Percentiles rank a stretch among this genome's conserved stretches.
These are phyloP conservation scores for Pelodytes ibericus DNA, from an alignment of 2,797 vertebrate species.

Conservation along the genomic window DNA sequence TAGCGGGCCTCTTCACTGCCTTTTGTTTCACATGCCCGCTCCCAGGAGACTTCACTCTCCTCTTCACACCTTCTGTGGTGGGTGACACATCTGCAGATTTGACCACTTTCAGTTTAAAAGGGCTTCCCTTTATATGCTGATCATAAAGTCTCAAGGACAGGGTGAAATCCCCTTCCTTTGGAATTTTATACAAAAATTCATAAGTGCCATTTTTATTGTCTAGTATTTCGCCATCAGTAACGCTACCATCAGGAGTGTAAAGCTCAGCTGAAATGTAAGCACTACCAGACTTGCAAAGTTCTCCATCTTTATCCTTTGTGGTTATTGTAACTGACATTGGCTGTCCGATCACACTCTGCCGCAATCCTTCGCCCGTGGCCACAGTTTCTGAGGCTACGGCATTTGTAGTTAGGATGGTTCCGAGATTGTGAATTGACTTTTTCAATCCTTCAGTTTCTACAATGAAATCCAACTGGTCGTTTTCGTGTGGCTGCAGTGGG, in stretches of 20 bases:
- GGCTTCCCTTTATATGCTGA: constrained; percentile 94
- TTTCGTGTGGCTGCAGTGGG: constrained; percentile 89
- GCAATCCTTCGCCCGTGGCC: constrained; percentile 89
- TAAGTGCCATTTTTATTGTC: constrained; percentile 98
- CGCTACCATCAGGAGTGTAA: constrained; percentile 81
- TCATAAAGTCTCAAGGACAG: constrained; percentile 89
- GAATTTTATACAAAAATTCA: constrained; percentile 87
- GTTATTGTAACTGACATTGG: constrained; percentile 90
- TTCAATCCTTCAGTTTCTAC: constrained; percentile 93
- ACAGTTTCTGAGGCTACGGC: constrained; percentile 92
- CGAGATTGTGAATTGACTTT: constrained; percentile 95
- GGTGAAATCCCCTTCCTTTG: constrained; percentile 88
- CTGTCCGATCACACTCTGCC: constrained; percentile 87
- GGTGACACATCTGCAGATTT: constrained; percentile 84
- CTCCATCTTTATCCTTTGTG: constrained; percentile 94
- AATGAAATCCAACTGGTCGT: constrained; percentile 90
- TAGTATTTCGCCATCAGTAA: constrained; percentile 85
- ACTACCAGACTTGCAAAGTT: constrained; percentile 91
- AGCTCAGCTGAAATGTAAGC: constrained; percentile 87
- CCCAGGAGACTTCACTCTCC: constrained; percentile 90
- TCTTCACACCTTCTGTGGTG: constrained; percentile 83
- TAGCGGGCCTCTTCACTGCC: constrained; percentile 90
- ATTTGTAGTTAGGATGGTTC: constrained; percentile 90
- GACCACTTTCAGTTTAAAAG: constrained; percentile 89
- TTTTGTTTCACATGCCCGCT: constrained; percentile 91